Conservation (phyloP, 2,888 invertebrate genomes). For the Lepidochitona cinerea region DNA sequence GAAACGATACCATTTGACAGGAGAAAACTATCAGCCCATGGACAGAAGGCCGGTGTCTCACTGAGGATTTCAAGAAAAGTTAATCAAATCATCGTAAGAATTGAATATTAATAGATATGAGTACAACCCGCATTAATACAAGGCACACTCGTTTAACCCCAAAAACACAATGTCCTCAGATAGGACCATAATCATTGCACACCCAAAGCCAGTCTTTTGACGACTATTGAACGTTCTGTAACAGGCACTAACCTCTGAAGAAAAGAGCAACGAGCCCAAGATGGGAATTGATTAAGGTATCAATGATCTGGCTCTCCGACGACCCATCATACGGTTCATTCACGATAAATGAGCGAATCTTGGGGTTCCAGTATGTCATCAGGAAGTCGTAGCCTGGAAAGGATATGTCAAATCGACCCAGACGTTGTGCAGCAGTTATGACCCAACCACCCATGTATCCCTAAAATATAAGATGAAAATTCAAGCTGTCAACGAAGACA, state of each 20-base stretch:
- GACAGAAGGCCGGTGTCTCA: too few species aligned
- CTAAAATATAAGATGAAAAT: constrained; percentile 7
- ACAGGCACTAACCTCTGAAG: constrained; percentile 7
- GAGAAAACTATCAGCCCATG: too few species aligned
- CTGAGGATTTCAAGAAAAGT: too few species aligned
- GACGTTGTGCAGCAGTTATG: constrained; percentile 9
- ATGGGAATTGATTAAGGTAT: constrained; percentile 14
- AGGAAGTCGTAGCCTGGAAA: constrained; percentile 11
- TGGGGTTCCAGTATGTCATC: constrained; percentile 7
- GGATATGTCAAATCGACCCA: constrained; percentile 19
- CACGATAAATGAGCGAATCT: constrained; percentile 3
- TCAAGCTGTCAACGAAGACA: too few species aligned
- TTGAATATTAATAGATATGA: too few species aligned
- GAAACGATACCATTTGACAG: too few species aligned
- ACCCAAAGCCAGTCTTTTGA: too few species aligned
- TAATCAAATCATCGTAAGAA: too few species aligned
- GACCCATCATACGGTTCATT: constrained; percentile 12
- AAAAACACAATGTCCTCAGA: too few species aligned
- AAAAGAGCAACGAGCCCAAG: constrained; percentile 11
- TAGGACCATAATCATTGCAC: too few species aligned
- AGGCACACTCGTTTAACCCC: too few species aligned
- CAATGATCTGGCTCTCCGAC: constrained; percentile 1
- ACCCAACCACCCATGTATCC: constrained; percentile 19
- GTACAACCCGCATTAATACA: too few species aligned
- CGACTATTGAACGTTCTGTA: not conserved